Evolutionary conservation across 1,140 invertebrate species (phyloP).

Genomic region (Drosophila rhopaloa): DNA sequence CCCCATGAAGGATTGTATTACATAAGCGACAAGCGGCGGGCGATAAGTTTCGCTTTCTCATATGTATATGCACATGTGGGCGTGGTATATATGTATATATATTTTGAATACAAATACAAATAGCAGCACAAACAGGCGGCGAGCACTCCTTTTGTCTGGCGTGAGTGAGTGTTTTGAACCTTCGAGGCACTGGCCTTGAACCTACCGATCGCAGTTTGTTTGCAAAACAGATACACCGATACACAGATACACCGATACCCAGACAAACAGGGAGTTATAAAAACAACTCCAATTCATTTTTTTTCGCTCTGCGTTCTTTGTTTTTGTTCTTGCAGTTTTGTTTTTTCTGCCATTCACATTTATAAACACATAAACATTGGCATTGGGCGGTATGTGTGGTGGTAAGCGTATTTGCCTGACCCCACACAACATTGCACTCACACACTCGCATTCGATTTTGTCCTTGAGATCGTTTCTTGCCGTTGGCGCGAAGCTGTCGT

Average conservation of each 20-base stretch:
- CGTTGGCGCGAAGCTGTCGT: conserved; percentile 22
- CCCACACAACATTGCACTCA: conserved; percentile 71
- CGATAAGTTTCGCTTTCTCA: conserved; percentile 51
- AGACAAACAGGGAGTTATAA: conserved; percentile 56
- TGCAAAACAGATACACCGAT: conserved; percentile 61
- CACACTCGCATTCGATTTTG: conserved; percentile 32
- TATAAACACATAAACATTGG: conserved; percentile 5
- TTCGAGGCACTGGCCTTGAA: conserved; percentile 78
- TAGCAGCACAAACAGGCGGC: conserved; percentile 11
- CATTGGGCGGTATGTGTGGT: neutral
- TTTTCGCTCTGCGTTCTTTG: conserved; percentile 25
- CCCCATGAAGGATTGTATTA: conserved; percentile 68
- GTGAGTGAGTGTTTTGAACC: conserved; percentile 64
- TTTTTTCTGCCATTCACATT: conserved; percentile 55
- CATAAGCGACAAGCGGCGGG: conserved; percentile 62
- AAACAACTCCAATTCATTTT: conserved; percentile 45
- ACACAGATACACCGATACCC: conserved; percentile 8
- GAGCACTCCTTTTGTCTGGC: conserved; percentile 54
- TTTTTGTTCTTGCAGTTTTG: conserved; percentile 44
- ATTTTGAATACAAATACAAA: conserved; percentile 32
- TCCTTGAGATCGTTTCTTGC: conserved; percentile 65
- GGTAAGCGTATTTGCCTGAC: conserved; percentile 66
- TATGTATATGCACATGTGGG: conserved; percentile 46
- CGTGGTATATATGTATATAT: conserved; percentile 38
- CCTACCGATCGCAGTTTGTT: conserved; percentile 68